Evolutionary conservation across 2,113 vertebrate species (phyloP), one percentile per base, ranked within the genome.

Genomic region (Cottus gobio): DNA sequence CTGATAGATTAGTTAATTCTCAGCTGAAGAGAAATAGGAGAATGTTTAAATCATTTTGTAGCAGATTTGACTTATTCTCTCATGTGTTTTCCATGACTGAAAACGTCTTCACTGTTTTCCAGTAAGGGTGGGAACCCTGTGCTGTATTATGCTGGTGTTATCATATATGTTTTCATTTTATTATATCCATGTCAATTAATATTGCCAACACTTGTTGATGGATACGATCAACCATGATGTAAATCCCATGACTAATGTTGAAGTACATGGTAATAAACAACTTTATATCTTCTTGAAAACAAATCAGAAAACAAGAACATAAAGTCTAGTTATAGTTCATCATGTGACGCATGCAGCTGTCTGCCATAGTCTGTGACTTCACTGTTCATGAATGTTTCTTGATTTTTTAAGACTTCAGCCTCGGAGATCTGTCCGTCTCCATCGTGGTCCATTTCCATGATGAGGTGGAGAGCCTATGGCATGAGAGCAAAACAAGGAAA

Each of bases 291-390:
- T 67, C 24, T 30, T 26, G 0, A 3, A 57, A 64, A 61, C 57
- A 79, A 68, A 65, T 26, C 1, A 65, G 0, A n/a, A 48, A 78
- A 69, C 11, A 52, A 30, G 26, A 69, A 54, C 3, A 34, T 15
- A 4, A 9, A 48, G 15, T 22, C 11, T 3, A 0, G 60, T 78
- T 93, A 95, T 48, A 95, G 80, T 85, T 95, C 94, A 80, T 95
- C 93, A 6, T 94, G 95, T 18, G 86, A 71, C n/a, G 83, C 46
- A 4, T 94, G 93, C 61, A 95, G 89, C 74, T 95, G 97, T 73
- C 97, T 94, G 75, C 98, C 98, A 3, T 98, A 99, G 91, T 99
- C 98, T 0, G 98, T 99, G 57, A 98, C 97, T 95, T 99, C 98
- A 0, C 98, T 99, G 92, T 96, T 96, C 79, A 99, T 95, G 81